These are phyloP conservation scores for Ecdyonurus torrentis DNA, from an alignment of 2,888 invertebrate genomes.

Conservation along the genomic window DNA sequence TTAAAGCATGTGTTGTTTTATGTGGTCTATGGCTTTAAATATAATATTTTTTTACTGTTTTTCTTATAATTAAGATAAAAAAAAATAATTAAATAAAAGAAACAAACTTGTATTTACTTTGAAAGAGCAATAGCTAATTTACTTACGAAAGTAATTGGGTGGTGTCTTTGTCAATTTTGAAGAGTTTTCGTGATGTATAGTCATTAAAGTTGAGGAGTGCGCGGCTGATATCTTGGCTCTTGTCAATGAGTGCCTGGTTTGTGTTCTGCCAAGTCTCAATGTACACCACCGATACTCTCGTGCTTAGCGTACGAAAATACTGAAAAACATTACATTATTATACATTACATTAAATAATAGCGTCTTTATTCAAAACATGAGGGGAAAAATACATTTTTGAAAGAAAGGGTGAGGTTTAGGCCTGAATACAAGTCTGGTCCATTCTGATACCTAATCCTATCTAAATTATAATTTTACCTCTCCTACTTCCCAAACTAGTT, in stretches of 20 bases:
- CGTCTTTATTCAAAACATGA: too few relatives aligned
- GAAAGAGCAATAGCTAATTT: too few relatives aligned
- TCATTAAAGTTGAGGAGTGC: slow-evolving; percentile 85
- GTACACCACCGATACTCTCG: slow-evolving; percentile 87
- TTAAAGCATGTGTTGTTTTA: too few relatives aligned
- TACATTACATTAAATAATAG: too few relatives aligned
- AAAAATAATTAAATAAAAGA: neutral
- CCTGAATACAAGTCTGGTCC: too few relatives aligned
- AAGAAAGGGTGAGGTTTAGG: too few relatives aligned
- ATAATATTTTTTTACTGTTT: neutral
- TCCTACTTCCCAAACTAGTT: too few relatives aligned
- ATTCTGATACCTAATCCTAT: too few relatives aligned
- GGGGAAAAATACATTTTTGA: too few relatives aligned
- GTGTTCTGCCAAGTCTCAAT: slow-evolving; percentile 93
- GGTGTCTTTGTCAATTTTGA: slow-evolving; percentile 76
- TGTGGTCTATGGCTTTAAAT: neutral
- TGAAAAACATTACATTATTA: too few relatives aligned
- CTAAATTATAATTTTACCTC: too few relatives aligned
- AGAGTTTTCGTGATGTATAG: slow-evolving; percentile 72
- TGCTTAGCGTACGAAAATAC: slow-evolving; percentile 88
- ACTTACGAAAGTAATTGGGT: slow-evolving; percentile 83
- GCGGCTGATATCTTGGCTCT: slow-evolving; percentile 71
- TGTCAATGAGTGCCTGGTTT: slow-evolving; percentile 68
- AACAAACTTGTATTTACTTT: neutral
- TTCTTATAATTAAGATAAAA: neutral